Evolutionary conservation across 1,140 invertebrate genomes (phyloP).

Genomic region (Littorina saxatilis): DNA sequence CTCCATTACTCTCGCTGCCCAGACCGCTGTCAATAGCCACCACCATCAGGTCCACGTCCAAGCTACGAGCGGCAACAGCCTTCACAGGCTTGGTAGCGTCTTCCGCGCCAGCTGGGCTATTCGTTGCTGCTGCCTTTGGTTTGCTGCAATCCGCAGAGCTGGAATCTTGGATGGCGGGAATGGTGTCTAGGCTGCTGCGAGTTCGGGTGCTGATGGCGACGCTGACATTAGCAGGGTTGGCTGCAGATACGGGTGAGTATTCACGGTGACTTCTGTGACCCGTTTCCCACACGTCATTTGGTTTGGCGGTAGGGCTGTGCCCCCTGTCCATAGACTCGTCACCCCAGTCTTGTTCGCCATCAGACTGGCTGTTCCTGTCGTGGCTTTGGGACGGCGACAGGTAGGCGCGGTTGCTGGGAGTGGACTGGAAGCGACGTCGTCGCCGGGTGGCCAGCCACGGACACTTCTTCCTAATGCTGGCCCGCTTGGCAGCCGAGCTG

Average conservation of each 20-base stretch:
- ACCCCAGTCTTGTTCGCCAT: neutral
- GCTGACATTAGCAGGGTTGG: conserved; percentile 17
- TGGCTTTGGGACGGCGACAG: too few relatives aligned
- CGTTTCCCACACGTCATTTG: neutral
- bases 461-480: conserved; percentile 16
- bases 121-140: neutral
- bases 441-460: conserved; percentile 23
- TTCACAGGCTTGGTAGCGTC: neutral
- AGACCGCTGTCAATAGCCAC: conserved; percentile 66
- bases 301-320: neutral
- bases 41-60: conserved; percentile 39
- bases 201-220: neutral
- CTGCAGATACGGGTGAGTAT: neutral
- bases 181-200: neutral
- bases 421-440: neutral
- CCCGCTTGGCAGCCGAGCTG: conserved; percentile 3
- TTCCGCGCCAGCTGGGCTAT: too few relatives aligned
- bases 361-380: conserved; percentile 25
- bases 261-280: neutral
- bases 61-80: conserved; percentile 27
- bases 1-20: conserved; percentile 69
- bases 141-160: neutral
- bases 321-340: neutral
- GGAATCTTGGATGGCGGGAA: neutral
- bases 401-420: too few relatives aligned